Conservation (phyloP, 2,113 vertebrate genomes). For the Apteryx mantelli region DNA sequence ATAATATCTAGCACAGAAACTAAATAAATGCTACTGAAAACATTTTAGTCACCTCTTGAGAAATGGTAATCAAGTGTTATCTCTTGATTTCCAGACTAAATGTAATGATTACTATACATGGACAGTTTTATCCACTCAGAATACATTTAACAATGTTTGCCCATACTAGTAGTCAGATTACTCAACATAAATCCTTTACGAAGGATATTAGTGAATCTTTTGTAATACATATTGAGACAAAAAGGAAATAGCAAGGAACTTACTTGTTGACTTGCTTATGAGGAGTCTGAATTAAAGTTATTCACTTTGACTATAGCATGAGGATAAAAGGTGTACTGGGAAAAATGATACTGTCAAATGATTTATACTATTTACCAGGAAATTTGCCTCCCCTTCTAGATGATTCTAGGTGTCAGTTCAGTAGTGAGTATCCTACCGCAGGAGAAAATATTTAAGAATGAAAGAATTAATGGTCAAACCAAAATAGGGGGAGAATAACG, state of each 20-base stretch:
- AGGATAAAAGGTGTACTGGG: neutral
- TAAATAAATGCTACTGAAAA: neutral
- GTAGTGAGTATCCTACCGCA: neutral
- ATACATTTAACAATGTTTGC: neutral
- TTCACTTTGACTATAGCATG: neutral
- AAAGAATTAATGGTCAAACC: neutral
- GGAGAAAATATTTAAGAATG: neutral
- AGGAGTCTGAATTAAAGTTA: neutral
- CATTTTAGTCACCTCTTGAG: neutral
- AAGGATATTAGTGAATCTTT: neutral
- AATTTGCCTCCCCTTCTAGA: neutral
- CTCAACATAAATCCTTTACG: neutral
- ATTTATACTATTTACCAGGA: neutral
- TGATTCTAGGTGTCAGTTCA: neutral
- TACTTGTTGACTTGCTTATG: neutral
- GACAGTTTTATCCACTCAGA: neutral
- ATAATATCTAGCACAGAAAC: neutral
- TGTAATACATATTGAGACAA: neutral
- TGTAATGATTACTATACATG: neutral
- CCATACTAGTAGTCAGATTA: neutral
- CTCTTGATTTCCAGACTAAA: neutral
- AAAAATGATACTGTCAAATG: neutral
- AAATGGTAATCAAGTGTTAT: neutral
- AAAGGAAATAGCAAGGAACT: neutral
- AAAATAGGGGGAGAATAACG: neutral